Conservation (phyloP, 1,140 invertebrate genomes). For the Bombus waltoni region DNA sequence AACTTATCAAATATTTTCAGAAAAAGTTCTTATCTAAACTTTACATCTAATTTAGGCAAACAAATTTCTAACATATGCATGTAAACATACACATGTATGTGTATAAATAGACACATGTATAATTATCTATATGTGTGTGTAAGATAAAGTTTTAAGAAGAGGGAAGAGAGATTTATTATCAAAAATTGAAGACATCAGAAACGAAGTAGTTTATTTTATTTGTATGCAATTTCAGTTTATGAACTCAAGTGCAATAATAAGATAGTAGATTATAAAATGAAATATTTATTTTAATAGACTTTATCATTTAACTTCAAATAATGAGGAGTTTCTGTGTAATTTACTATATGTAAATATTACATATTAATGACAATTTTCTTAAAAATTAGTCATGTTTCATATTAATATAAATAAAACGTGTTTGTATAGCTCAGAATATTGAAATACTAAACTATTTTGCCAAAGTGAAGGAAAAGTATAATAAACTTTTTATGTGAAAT, state of each 20-base stretch:
- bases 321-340: not conserved
- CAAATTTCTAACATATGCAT: conserved; percentile 63
- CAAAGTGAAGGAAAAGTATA: conserved; percentile 11
- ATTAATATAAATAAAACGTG: not conserved
- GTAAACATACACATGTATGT: conserved; percentile 40
- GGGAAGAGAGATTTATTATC: conserved; percentile 26
- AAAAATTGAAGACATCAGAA: conserved; percentile 60
- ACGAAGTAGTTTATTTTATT: conserved; percentile 59
- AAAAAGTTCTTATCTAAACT: conserved; percentile 60
- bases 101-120: conserved; percentile 33
- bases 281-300: conserved; percentile 36
- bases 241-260: conserved; percentile 37
- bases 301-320: not conserved
- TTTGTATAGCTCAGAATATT: conserved; percentile 18
- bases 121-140: conserved; percentile 11
- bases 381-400: conserved; percentile 6
- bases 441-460: conserved; percentile 31
- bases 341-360: conserved; percentile 32
- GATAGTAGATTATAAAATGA: not conserved
- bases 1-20: conserved; percentile 63
- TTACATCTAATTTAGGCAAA: conserved; percentile 58
- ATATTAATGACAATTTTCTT: conserved; percentile 4
- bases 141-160: conserved; percentile 22
- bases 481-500: conserved; percentile 20
- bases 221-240: conserved; percentile 28